phyloP scores from a whole-genome alignment of 2,888 invertebrate genomes.

The Argyresthia albistria region DNA sequence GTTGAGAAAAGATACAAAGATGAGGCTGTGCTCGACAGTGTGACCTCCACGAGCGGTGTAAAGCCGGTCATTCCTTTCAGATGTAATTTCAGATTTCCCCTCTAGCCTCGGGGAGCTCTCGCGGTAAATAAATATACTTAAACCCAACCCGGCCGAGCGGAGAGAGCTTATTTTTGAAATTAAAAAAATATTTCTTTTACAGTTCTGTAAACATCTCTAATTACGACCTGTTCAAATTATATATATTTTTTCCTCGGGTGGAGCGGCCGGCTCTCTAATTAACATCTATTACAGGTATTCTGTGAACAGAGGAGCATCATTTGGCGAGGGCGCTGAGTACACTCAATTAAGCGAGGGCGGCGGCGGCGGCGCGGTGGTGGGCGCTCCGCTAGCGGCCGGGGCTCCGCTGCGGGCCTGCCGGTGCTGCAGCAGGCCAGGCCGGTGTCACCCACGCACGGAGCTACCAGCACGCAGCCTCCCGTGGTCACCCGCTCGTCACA shows the following conservation, averaged over 20 bases:
- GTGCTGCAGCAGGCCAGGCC: not conserved
- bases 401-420: constrained; percentile 11
- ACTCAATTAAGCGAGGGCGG: constrained; percentile 58
- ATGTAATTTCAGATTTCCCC: constrained; percentile 57
- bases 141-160: constrained; percentile 52
- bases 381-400: constrained; percentile 20
- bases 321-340: constrained; percentile 65
- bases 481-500: constrained; percentile 62
- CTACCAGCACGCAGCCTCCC: constrained; percentile 46
- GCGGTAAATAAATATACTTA: constrained; percentile 65
- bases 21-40: too few relatives aligned
- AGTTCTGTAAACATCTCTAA: constrained; percentile 70
- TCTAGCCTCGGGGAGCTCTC: constrained; percentile 44
- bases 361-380: constrained; percentile 11
- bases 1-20: too few relatives aligned
- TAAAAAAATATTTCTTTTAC: constrained; percentile 70
- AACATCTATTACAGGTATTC: constrained; percentile 70
- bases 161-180: constrained; percentile 58
- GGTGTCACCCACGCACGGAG: constrained; percentile 10
- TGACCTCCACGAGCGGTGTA: too few relatives aligned
- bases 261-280: constrained; percentile 58
- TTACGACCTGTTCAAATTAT: constrained; percentile 70
- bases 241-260: constrained; percentile 56
- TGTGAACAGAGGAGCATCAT: constrained; percentile 63
- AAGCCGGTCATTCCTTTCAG: constrained; percentile 23